Evolutionary conservation across 2,888 invertebrate species (phyloP).

Genomic region (Watsonalla binaria): DNA sequence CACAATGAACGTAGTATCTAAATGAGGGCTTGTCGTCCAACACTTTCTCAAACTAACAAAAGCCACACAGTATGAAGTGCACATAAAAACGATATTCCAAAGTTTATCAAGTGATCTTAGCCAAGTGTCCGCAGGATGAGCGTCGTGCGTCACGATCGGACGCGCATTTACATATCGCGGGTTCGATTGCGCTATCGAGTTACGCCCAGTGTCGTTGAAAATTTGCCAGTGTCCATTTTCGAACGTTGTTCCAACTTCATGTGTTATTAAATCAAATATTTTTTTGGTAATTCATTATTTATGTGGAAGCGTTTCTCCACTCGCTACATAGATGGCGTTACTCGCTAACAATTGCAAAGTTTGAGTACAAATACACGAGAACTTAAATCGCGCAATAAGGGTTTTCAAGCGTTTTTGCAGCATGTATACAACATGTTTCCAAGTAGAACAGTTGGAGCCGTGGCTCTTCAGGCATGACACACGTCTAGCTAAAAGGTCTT

Average conservation of each 20-base stretch:
- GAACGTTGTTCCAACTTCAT: constrained; percentile 8
- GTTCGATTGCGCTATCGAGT: constrained; percentile 61
- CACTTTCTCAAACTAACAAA: constrained; percentile 16
- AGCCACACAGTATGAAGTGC: constrained; percentile 1
- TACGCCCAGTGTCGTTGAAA: constrained; percentile 27
- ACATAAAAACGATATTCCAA: constrained; percentile 24
- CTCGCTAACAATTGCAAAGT: too few relatives aligned
- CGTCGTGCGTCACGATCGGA: constrained; percentile 77
- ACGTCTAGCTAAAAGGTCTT: too few relatives aligned
- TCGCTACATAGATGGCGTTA: too few relatives aligned
- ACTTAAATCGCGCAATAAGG: too few relatives aligned
- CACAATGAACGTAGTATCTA: too few relatives aligned
- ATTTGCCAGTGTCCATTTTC: constrained; percentile 20
- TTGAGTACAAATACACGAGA: too few relatives aligned
- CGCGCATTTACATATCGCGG: constrained; percentile 72
- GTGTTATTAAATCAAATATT: background rate
- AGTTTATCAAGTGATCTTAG: constrained; percentile 28
- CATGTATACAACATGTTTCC: too few relatives aligned
- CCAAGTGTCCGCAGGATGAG: constrained; percentile 58
- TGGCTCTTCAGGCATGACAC: too few relatives aligned
- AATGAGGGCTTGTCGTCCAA: background rate
- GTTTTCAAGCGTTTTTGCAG: too few relatives aligned
- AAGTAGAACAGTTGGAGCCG: too few relatives aligned
- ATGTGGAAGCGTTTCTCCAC: too few relatives aligned
- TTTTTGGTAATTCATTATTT: too few relatives aligned